A percentile compares a stretch with the other conserved stretches of the same genome.
These are phyloP conservation scores for Phrixothrix hirtus DNA, from an alignment of 2,888 invertebrate species.

Conservation along the genomic window DNA sequence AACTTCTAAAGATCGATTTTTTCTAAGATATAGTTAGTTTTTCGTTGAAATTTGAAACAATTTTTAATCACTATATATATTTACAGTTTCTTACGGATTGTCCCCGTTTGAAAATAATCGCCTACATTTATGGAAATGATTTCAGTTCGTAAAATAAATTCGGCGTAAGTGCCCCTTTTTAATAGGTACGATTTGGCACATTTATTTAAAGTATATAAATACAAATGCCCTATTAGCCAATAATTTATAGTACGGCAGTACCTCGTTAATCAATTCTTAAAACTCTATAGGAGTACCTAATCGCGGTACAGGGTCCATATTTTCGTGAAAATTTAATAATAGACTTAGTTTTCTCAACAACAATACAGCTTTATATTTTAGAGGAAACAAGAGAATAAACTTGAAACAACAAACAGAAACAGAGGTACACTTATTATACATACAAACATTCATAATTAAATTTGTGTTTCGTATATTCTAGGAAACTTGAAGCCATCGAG, in stretches of 20 bases:
- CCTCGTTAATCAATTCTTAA: neutral
- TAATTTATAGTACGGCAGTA: conserved; percentile 12
- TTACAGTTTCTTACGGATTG: conserved; percentile 27
- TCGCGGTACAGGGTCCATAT: conserved; percentile 1
- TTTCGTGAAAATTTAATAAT: neutral
- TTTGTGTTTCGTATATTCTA: conserved; percentile 36
- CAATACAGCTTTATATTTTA: conserved; percentile 14
- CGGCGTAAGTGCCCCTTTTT: conserved; percentile 23
- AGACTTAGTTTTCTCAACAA: conserved; percentile 8
- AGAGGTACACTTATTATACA: conserved; percentile 41
- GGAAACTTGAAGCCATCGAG: conserved; percentile 37
- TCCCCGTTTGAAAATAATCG: conserved; percentile 20
- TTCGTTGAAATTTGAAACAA: conserved; percentile 55
- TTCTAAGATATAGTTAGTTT: conserved; percentile 33
- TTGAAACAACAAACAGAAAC: conserved; percentile 32
- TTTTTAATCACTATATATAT: conserved; percentile 17
- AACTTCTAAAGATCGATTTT: conserved; percentile 20
- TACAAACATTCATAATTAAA: conserved; percentile 48
- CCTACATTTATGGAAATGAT: conserved; percentile 21
- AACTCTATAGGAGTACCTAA: neutral
- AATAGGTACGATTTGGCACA: conserved; percentile 23
- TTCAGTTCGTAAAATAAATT: conserved; percentile 22
- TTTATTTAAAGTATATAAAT: conserved; percentile 12
- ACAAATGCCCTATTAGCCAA: conserved; percentile 5
- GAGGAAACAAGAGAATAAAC: conserved; percentile 24